These are phyloP conservation scores for Willowsia nigromaculata DNA, from an alignment of 2,888 invertebrate species.

Conservation along the genomic window DNA sequence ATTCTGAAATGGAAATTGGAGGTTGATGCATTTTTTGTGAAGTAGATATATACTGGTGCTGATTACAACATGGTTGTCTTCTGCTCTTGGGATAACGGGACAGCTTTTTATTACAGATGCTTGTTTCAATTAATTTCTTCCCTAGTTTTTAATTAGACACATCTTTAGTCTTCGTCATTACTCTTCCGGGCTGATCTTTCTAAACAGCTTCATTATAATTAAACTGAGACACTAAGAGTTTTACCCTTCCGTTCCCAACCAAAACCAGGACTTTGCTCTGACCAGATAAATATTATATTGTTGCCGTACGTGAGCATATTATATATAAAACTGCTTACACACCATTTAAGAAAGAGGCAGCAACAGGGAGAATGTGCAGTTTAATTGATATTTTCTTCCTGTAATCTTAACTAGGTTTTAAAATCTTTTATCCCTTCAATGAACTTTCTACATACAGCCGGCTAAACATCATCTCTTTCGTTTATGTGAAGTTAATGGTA, in stretches of 20 bases:
- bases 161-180: background rate
- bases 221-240: background rate
- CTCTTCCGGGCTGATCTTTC: background rate
- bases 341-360: too few species aligned
- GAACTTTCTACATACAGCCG: background rate
- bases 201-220: background rate
- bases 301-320: too few species aligned
- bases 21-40: background rate
- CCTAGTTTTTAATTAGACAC: constrained; percentile 11
- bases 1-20: constrained; percentile 4
- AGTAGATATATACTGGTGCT: background rate
- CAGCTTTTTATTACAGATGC: background rate
- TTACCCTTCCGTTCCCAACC: background rate
- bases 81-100: background rate
- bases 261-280: too few species aligned
- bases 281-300: background rate
- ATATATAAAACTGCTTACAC: too few species aligned
- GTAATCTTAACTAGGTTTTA: constrained; percentile 13
- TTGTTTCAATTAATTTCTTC: background rate
- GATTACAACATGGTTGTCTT: background rate
- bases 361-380: background rate
- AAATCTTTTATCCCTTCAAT: background rate
- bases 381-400: constrained; percentile 36
- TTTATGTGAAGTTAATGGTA: constrained; percentile 66
- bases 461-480: constrained; percentile 49